Evolutionary conservation across 2,113 vertebrate genomes (phyloP).

Genomic region (Papio anubis): DNA sequence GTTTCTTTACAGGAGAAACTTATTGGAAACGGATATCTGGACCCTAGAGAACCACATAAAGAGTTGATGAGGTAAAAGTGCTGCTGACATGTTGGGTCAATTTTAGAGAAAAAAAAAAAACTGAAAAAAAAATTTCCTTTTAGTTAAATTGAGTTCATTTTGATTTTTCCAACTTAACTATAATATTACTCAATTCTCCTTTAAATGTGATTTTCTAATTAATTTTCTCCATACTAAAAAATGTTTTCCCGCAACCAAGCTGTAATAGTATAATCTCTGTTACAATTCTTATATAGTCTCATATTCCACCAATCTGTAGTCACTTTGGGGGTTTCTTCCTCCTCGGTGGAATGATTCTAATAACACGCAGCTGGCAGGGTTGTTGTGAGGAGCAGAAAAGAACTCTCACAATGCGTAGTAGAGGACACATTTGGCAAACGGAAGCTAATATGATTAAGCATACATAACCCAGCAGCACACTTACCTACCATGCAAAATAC

Average conservation of each 20-base stretch:
- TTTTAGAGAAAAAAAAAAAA: background rate
- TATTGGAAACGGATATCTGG: background rate
- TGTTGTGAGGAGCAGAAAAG: background rate
- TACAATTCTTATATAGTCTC: background rate
- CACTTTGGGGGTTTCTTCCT: background rate
- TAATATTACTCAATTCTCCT: background rate
- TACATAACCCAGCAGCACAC: background rate
- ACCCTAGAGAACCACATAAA: background rate
- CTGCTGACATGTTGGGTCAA: background rate
- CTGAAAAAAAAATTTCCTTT: background rate
- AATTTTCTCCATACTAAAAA: slow-evolving; percentile 11
- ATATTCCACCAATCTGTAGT: background rate
- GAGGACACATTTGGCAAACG: background rate
- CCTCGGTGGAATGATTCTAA: background rate
- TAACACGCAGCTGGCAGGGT: background rate
- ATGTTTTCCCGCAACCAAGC: background rate
- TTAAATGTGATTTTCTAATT: slow-evolving; percentile 17
- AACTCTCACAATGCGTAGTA: accelerated
- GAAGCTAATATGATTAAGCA: background rate
- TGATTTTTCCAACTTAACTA: background rate
- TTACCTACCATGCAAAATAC: too few relatives aligned
- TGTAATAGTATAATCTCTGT: background rate
- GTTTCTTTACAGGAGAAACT: background rate
- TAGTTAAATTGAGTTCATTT: background rate
- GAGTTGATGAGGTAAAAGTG: background rate